Evolutionary conservation across 2,888 invertebrate genomes (phyloP).

Genomic region (Timema cristinae): DNA sequence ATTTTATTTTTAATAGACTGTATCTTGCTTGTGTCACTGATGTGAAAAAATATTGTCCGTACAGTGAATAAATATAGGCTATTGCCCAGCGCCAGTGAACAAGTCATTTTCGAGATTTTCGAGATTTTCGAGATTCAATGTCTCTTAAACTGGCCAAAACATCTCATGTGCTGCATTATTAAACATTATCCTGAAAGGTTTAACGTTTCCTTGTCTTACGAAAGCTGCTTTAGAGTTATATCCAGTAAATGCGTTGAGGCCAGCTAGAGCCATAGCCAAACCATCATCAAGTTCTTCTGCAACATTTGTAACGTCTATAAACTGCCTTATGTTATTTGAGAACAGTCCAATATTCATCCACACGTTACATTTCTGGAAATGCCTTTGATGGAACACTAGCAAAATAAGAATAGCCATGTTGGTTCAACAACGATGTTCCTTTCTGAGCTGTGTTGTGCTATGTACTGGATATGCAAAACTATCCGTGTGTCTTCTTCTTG

Average conservation of each 20-base stretch:
- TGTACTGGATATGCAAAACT: too few species aligned
- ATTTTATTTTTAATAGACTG: not conserved
- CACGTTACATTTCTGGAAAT: too few species aligned
- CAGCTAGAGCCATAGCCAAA: not conserved
- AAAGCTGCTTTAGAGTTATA: not conserved
- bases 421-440: too few species aligned
- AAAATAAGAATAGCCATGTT: too few species aligned
- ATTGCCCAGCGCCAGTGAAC: not conserved
- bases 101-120: constrained; percentile 2
- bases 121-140: too few species aligned
- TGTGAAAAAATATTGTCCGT: not conserved
- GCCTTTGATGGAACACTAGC: too few species aligned
- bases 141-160: not conserved
- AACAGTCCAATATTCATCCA: too few species aligned
- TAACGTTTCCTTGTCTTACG: not conserved
- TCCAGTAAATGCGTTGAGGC: not conserved
- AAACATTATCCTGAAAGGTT: not conserved
- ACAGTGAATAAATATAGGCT: not conserved
- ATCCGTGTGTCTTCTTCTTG: too few species aligned
- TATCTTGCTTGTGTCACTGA: not conserved
- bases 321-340: too few species aligned
- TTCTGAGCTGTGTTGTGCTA: too few species aligned
- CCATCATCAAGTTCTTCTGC: constrained; percentile 3
- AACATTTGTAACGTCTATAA: not conserved
- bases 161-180: not conserved